phyloP scores from a whole-genome alignment of 2,797 vertebrate genomes.

The Euphonia xanthogaster region DNA sequence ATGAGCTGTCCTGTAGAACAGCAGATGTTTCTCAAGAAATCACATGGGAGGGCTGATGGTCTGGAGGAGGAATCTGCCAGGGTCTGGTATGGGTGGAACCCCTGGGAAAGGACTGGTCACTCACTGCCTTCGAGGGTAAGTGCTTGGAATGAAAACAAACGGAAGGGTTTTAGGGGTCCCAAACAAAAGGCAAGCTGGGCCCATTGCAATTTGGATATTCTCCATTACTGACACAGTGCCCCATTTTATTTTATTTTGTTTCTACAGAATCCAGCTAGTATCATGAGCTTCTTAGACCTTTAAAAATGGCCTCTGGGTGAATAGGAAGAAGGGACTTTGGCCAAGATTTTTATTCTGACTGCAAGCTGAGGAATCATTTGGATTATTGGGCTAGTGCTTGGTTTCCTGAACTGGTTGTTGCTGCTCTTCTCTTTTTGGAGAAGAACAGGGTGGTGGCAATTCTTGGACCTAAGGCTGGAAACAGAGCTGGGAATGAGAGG shows the following conservation, averaged over 20 bases:
- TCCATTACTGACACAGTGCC: background rate
- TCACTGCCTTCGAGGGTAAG: background rate
- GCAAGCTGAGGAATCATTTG: background rate
- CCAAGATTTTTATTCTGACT: background rate
- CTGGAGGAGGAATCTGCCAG: background rate
- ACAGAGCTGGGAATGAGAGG: background rate
- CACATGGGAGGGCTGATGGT: background rate
- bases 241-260: background rate
- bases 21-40: constrained; percentile 29
- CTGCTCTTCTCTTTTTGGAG: background rate
- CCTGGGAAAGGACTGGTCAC: background rate
- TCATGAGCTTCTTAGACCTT: background rate
- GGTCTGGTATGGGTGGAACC: background rate
- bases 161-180: background rate
- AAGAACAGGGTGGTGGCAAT: background rate
- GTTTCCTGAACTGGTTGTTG: background rate
- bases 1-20: background rate
- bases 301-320: background rate
- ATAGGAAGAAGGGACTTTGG: background rate
- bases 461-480: background rate
- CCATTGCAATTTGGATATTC: background rate
- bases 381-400: fast-evolving
- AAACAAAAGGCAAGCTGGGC: background rate
- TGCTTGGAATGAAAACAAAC: background rate
- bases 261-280: background rate